Evolutionary conservation across 30 jellyfish, hydroid and myxozoan genomes (phyloP).

Genomic region (Cassiopea andromeda): DNA sequence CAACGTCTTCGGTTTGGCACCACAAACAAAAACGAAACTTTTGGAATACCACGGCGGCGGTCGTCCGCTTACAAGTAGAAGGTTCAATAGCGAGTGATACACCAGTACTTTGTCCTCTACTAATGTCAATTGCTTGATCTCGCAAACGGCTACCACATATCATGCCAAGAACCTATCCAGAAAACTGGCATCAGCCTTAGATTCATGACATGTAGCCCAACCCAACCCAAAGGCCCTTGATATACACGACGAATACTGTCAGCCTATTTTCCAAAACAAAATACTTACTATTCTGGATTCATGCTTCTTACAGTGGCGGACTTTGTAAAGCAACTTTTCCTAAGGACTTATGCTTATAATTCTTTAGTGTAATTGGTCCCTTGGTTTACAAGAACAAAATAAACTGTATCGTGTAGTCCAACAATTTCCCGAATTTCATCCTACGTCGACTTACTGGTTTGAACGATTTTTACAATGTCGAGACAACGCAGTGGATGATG

Average conservation of each 20-base stretch:
- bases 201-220: constrained; percentile 25
- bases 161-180: too few species aligned
- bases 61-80: too few species aligned
- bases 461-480: constrained; percentile 81
- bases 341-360: background rate
- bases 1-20: too few species aligned
- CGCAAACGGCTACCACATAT: too few species aligned
- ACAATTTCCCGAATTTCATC: constrained; percentile 34
- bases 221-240: constrained; percentile 54
- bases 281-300: constrained; percentile 98
- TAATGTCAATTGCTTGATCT: too few species aligned
- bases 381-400: background rate
- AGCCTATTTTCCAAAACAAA: background rate
- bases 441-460: constrained; percentile 64
- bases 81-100: too few species aligned
- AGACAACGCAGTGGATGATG: constrained; percentile 58
- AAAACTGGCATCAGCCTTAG: background rate
- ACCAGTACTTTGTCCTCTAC: too few species aligned
- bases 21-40: too few species aligned
- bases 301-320: constrained; percentile 27
- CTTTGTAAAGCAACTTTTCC: background rate
- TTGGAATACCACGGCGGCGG: too few species aligned
- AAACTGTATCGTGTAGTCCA: constrained; percentile 2
- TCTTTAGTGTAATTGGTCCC: background rate
- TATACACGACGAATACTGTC: background rate